Base-by-base conservation (phyloP, 2,797 vertebrate genomes). In the Oreonectes daqikongensis region DNA sequence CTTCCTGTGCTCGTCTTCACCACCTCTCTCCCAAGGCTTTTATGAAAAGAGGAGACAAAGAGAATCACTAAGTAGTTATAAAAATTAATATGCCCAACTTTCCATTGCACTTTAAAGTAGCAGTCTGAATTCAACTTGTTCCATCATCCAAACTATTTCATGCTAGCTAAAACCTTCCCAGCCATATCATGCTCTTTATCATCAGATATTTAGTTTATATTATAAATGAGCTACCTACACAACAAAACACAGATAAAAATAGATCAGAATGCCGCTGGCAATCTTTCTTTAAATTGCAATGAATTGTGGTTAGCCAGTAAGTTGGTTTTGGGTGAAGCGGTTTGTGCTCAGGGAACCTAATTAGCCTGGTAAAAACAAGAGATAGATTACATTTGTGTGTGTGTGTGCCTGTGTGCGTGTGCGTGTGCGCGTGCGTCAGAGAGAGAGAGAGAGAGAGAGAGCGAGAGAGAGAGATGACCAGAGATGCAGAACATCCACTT, bases 271-370 rank as follows among this genome's bases (percentile, higher is more conserved):
- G 22, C 46, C 35, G 22, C 71, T 63, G 17, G 11, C 30, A 28
- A 20, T 79, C 20, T 3, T 20, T 61, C 46, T 71, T 18, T 64
- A 57, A 65, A 64, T 26, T 76, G 76, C 8, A 81, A 69, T 69
- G 48, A 81, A 79, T 60, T 72, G 38, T 60, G 75, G 63, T 53
- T 53, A 72, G 79, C 53, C 74, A 10, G 26, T 32, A 69, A 76
- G 30, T 72, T 72, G 46, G 59, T 52, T 64, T 70, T 40, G 59
- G 72, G 53, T 35, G 10, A 68, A 76, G 68, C 12, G 63, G 57
- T 80, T 68, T 75, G 63, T 74, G 66, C 52, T 52, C 40, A 60
- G 40, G 42, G 52, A 79, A 75, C 40, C 67, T 64, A 70, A 79
- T 79, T 75, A 79, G 59, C 42, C 40, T 17, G 52, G 38, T 17